phyloP scores from a whole-genome alignment of 2,797 vertebrate species.

The Rhinophrynus dorsalis region DNA sequence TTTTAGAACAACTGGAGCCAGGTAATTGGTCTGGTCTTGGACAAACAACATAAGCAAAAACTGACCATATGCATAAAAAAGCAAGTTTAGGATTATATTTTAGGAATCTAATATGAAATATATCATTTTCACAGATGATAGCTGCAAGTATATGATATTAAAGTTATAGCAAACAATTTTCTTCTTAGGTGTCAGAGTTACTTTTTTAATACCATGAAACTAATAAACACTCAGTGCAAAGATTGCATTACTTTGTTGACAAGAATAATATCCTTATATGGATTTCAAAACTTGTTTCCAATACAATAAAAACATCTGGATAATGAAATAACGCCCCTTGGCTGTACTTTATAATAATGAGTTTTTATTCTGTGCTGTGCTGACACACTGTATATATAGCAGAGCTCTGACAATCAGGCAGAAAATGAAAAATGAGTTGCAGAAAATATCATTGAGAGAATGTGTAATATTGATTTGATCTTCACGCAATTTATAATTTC shows the following conservation, averaged over 20 bases:
- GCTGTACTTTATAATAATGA: constrained; percentile 40
- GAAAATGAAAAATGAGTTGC: constrained; percentile 33
- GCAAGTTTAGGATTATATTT: no score
- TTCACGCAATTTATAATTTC: constrained; percentile 28
- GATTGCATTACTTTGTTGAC: constrained; percentile 7
- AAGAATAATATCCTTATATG: constrained; percentile 1
- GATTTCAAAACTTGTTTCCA: constrained; percentile 20
- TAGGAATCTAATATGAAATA: no score
- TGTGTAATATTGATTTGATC: constrained; percentile 40
- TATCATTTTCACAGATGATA: no score
- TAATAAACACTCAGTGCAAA: background rate
- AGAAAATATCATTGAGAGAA: constrained; percentile 36
- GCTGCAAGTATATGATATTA: no score
- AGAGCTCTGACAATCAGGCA: constrained; percentile 2
- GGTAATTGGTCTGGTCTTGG: no score
- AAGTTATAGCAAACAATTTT: no score
- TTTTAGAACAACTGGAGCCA: no score
- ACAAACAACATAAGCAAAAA: no score
- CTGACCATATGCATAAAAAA: no score
- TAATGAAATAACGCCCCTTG: constrained; percentile 40
- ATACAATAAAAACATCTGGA: constrained; percentile 45
- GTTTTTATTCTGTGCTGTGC: constrained; percentile 28
- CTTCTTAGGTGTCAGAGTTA: no score
- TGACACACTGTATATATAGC: constrained; percentile 19
- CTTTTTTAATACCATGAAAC: no score